Conservation (phyloP, 2,888 invertebrate genomes). For the Ectemnius lituratus region DNA sequence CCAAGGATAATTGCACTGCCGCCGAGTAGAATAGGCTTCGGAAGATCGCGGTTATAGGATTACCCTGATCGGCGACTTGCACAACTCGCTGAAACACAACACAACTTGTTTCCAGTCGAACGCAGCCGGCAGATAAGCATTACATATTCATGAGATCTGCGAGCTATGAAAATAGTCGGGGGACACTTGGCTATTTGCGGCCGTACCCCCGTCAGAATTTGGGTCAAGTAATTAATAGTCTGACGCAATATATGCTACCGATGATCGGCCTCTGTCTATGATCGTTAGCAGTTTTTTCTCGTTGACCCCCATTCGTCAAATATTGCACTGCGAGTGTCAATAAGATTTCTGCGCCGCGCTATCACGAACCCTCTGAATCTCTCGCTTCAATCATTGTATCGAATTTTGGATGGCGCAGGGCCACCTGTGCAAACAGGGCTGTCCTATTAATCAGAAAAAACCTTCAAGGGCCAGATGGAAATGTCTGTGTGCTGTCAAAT, state of each 20-base stretch:
- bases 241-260: slow-evolving; percentile 1
- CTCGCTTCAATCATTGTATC: slow-evolving; percentile 5
- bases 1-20: slow-evolving; percentile 41
- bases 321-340: slow-evolving; percentile 16
- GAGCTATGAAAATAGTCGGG: slow-evolving; percentile 1
- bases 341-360: slow-evolving; percentile 26
- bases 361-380: neutral
- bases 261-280: neutral
- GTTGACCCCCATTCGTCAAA: slow-evolving; percentile 22
- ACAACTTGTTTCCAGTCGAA: neutral
- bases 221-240: neutral
- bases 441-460: slow-evolving; percentile 41
- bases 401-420: slow-evolving; percentile 30
- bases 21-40: neutral
- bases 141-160: slow-evolving; percentile 4
- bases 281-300: neutral
- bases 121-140: slow-evolving; percentile 1
- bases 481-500: slow-evolving; percentile 32
- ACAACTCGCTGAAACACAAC: neutral
- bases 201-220: neutral
- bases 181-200: neutral
- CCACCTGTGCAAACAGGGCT: slow-evolving; percentile 45
- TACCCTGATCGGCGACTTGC: neutral
- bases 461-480: slow-evolving; percentile 24
- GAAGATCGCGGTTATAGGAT: slow-evolving; percentile 1